Conservation (phyloP, 2,113 vertebrate species). For the Dascyllus trimaculatus region DNA sequence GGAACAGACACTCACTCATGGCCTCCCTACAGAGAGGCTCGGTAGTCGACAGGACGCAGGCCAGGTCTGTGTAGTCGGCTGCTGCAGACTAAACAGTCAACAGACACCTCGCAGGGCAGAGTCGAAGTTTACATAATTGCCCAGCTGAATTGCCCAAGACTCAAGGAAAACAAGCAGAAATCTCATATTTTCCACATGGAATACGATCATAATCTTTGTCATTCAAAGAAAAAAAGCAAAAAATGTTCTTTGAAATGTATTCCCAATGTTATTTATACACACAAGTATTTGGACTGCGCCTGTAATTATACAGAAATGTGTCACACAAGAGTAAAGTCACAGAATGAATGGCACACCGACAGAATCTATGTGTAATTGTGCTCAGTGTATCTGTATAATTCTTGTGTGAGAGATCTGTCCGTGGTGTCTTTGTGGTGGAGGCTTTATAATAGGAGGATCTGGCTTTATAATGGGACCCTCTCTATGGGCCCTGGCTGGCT, state of each 20-base stretch:
- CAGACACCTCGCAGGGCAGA: conserved; percentile 60
- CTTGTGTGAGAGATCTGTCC: conserved; percentile 54
- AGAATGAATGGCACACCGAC: conserved; percentile 8
- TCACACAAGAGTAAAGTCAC: conserved; percentile 1
- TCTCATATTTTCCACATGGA: conserved; percentile 21
- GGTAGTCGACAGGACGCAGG: conserved; percentile 44
- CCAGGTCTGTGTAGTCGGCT: conserved; percentile 53
- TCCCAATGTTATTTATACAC: conserved; percentile 44
- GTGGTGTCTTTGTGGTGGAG: conserved; percentile 51
- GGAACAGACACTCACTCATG: conserved; percentile 38
- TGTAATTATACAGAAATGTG: conserved; percentile 53
- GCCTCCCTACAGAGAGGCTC: conserved; percentile 37
- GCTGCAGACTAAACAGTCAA: conserved; percentile 80
- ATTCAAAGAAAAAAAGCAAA: background rate
- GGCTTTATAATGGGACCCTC: conserved; percentile 66
- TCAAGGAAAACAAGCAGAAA: conserved; percentile 30
- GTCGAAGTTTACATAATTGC: conserved; percentile 53
- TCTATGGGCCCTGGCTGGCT: conserved; percentile 64
- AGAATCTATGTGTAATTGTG: conserved; percentile 25
- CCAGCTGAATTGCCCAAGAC: background rate
- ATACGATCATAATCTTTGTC: conserved; percentile 10
- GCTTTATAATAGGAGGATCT: conserved; percentile 65
- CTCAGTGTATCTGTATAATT: conserved; percentile 47
- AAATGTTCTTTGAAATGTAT: conserved; percentile 19
- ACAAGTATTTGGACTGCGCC: conserved; percentile 14